Base-by-base conservation (phyloP, 2,113 vertebrate species). In the Pardalotus punctatus region DNA sequence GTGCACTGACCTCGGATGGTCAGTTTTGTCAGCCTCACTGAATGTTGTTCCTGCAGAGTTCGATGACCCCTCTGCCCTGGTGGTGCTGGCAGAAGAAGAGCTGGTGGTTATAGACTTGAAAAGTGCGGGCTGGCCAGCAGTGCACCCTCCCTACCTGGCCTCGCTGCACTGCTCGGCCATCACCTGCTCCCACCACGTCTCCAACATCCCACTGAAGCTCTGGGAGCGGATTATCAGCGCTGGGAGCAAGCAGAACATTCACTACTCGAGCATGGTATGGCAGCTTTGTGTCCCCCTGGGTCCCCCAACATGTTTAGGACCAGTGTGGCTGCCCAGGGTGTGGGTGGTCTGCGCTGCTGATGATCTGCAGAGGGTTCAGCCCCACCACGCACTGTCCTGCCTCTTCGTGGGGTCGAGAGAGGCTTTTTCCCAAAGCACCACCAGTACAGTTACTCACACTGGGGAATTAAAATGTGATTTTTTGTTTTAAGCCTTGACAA, bases 131-230 rank as follows among this genome's bases (percentile, higher is more conserved):
- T 99, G 99, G 99, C 99, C 99, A 0, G 98, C 98, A 12, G 98
- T 99, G 53, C 99, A 99, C 95, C 99, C 98, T 3, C 99, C 99
- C 0, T 99, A 99, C 97, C 98, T 99, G 97, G 98, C 99, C 27
- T 99, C 99, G 22, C 98, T 99, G 33, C 99, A 99, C 97, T 99
- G 99, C 90, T 99, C 99, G 0, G 99, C 99, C 88, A 99, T 99
- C 96, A 99, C 99, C 78, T 99, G 99, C 95, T 99, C 99, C 11
- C 98, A 99, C 95, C 99, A 99, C 0, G 98, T 99, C 91, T 99
- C 99, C 84, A 98, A 98, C 96, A 99, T 99, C 81, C 99, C 99
- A 0, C 97, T 99, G 77, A 99, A 99, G 94, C 98, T 99, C 40
- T 99, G 99, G 99, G 99, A 99, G 96, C 96, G 99, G 48, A 90